Conservation (phyloP, 2,113 vertebrate species). For the Romanogobio albipinnatus region DNA sequence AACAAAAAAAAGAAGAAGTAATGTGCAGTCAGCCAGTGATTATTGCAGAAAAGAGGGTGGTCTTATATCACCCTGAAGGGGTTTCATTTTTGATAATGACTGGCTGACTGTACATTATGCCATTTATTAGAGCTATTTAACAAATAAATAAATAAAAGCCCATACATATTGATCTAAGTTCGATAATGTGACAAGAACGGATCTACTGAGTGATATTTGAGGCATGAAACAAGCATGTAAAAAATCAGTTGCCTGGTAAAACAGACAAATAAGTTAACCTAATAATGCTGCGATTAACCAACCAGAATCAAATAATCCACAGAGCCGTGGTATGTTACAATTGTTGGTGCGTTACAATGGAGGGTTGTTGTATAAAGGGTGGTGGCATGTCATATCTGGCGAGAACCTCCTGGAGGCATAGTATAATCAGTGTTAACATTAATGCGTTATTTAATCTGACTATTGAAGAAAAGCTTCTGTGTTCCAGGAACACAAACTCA, state of each 20-base stretch:
- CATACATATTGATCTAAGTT: neutral
- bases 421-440: slow-evolving; percentile 1
- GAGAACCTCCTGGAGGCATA: neutral
- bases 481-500: neutral
- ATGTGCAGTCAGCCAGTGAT: neutral
- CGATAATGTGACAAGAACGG: neutral
- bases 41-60: neutral
- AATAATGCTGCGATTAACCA: neutral
- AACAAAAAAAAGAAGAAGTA: neutral
- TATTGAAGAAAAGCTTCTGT: neutral
- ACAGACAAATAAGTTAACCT: neutral
- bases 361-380: neutral
- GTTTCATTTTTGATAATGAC: neutral
- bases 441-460: slow-evolving; percentile 1
- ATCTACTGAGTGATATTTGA: no score
- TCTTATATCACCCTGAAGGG: neutral
- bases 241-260: neutral
- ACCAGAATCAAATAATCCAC: neutral
- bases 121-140: neutral
- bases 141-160: neutral
- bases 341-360: neutral
- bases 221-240: no score
- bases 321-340: neutral
- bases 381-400: neutral
- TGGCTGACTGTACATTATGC: neutral